Percentiles rank a stretch among this genome's conserved stretches.
Evolutionary conservation across 1,140 invertebrate genomes (phyloP).

Genomic region (Bombus pascuorum): DNA sequence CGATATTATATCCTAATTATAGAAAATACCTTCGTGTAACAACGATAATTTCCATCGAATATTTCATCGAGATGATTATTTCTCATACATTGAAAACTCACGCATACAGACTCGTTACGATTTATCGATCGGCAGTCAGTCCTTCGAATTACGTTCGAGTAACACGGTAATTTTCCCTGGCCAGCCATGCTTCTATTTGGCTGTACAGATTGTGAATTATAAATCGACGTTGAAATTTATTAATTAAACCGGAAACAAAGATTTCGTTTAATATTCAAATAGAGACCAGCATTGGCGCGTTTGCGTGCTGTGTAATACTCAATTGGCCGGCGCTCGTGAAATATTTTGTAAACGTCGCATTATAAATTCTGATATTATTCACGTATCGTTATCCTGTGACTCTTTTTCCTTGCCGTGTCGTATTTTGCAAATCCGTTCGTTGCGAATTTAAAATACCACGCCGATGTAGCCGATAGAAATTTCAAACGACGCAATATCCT

Average conservation of each 20-base stretch:
- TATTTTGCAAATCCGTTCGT: not conserved
- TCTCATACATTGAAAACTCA: not conserved
- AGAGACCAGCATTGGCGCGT: not conserved
- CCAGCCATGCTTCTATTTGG: not conserved
- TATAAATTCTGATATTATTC: too few relatives aligned
- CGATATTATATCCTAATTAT: not conserved
- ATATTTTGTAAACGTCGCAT: conserved; percentile 9
- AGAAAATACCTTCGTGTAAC: not conserved
- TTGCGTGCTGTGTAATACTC: not conserved
- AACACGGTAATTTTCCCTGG: not conserved
- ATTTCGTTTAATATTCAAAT: conserved; percentile 37
- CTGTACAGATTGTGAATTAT: not conserved
- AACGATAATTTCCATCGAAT: conserved; percentile 3
- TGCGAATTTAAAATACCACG: not conserved
- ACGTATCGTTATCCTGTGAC: too few relatives aligned
- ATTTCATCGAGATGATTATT: conserved; percentile 24
- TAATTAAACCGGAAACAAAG: conserved; percentile 32
- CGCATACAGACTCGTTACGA: not conserved
- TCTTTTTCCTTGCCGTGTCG: not conserved
- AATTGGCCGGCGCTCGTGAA: conserved; percentile 7
- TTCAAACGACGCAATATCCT: not conserved
- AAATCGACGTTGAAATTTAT: conserved; percentile 31
- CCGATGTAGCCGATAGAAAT: not conserved
- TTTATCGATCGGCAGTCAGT: conserved; percentile 32
- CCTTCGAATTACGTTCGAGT: conserved; percentile 22